phyloP scores from a whole-genome alignment of 2,113 vertebrate species.

The zebrafish (Danio rerio) region DNA sequence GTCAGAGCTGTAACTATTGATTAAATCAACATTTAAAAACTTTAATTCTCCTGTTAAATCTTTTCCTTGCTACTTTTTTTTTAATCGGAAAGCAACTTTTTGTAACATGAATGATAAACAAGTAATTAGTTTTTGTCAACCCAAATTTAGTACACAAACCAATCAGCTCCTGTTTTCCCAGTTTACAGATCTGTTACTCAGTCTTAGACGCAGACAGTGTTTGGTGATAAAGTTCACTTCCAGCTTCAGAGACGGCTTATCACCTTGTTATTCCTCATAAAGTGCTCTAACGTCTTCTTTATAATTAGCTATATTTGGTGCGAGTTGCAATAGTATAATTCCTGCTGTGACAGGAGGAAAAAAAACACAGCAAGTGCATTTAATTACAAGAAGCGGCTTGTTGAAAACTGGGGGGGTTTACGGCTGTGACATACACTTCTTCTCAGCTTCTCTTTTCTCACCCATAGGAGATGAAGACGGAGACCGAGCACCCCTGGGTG shows the following conservation, averaged over 20 bases:
- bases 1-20: background rate
- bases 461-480: slow-evolving; percentile 68
- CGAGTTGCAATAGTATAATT: slow-evolving; percentile 46
- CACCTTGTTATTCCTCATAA: slow-evolving; percentile 38
- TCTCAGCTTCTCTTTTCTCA: slow-evolving; percentile 70
- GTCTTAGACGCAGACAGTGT: background rate
- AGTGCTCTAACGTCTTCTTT: slow-evolving; percentile 24
- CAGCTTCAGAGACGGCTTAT: slow-evolving; percentile 28
- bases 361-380: slow-evolving; percentile 50
- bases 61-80: background rate
- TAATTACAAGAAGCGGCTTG: slow-evolving; percentile 62
- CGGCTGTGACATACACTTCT: slow-evolving; percentile 61
- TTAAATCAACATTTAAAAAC: no score
- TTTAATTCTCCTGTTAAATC: background rate
- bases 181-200: slow-evolving; percentile 13
- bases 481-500: slow-evolving; percentile 69
- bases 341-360: slow-evolving; percentile 58
- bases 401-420: slow-evolving; percentile 60
- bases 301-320: slow-evolving; percentile 51
- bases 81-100: background rate
- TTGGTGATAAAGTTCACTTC: slow-evolving; percentile 38
- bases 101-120: background rate
- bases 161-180: slow-evolving; percentile 6
- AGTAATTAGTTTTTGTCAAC: background rate
- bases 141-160: slow-evolving; percentile 8